Conservation (phyloP, 2,888 invertebrate species). For the Hydraecia micacea region DNA sequence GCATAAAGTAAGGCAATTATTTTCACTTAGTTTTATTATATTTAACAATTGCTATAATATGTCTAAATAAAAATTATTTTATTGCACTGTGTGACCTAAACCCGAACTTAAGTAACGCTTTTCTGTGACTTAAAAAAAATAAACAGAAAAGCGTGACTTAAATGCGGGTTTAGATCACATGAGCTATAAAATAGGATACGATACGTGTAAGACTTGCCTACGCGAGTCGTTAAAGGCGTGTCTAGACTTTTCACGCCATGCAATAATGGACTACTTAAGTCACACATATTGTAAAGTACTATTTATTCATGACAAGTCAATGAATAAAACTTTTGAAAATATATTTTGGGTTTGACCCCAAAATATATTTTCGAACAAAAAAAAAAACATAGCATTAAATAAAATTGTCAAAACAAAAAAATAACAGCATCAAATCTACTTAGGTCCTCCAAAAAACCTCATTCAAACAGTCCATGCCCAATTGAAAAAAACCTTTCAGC, state of each 20-base stretch:
- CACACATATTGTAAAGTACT: neutral
- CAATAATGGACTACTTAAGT: neutral
- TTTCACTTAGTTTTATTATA: neutral
- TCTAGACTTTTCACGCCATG: neutral
- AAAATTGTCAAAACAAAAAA: neutral
- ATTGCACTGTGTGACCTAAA: neutral
- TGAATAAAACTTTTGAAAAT: neutral
- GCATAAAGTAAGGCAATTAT: neutral
- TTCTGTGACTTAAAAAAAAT: neutral
- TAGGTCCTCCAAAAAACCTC: constrained; percentile 22
- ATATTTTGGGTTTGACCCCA: neutral
- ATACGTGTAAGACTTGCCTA: too few relatives aligned
- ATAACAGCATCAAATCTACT: constrained; percentile 19
- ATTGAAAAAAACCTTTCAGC: constrained; percentile 55
- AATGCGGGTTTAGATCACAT: neutral
- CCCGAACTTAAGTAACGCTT: neutral
- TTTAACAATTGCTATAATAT: neutral
- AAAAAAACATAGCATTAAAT: neutral
- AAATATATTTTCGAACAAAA: neutral
- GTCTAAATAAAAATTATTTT: neutral
- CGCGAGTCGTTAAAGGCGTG: too few relatives aligned
- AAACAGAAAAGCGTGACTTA: neutral
- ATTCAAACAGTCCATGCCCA: constrained; percentile 32
- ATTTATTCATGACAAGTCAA: neutral
- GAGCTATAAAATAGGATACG: neutral